Evolutionary conservation across 1,140 invertebrate species (phyloP), one percentile per base, ranked within the genome.

Genomic region (Brachionus rubens): DNA sequence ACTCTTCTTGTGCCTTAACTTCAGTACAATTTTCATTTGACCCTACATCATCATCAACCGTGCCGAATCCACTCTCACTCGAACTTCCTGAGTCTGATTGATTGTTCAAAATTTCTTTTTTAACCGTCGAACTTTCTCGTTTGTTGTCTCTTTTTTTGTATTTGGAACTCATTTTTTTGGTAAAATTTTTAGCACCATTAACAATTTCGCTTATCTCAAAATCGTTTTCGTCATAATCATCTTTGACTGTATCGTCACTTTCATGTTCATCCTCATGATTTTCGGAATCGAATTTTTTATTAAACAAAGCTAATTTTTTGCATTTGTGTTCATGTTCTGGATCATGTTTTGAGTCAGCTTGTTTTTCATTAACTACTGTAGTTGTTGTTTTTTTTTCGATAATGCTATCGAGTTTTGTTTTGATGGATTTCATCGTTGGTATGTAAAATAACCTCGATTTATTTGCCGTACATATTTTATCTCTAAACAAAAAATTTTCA

Each of bases 41-140:
- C n/a, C 48, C 68, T 14, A 72, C 21, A 19, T 72, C 68, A 50
- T 72, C 68, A 24, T 70, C 67, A 47, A 50, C 67, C 4, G 68
- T 72, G 14, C 46, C 68, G 50, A 72, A 54, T 12, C 68, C 68
- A 24, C 68, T 72, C 46, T 72, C 68, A 16, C 59, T 43, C 16
- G 59, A 65, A 41, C 59, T 65, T 5, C 21, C 40, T 14, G 59
- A 24, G 36, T 65, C 59, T 21, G 59, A 43, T 10, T 65, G 33
- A 43, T 65, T 65, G 4, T 65, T 65, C 24, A 43, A 43, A 19
- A 65, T 41, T 65, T 65, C 54, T 16, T 59, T 59, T 28, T 59
- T 59, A 5, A 59, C 16, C 3, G 1, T 59, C 16, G 54, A 59
- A 36, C 6, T 59, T 36, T 59, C 54, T n/a, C 30, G 14, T 36